These are phyloP conservation scores for Lobophora halterata DNA, from an alignment of 2,888 invertebrate genomes.

Conservation along the genomic window DNA sequence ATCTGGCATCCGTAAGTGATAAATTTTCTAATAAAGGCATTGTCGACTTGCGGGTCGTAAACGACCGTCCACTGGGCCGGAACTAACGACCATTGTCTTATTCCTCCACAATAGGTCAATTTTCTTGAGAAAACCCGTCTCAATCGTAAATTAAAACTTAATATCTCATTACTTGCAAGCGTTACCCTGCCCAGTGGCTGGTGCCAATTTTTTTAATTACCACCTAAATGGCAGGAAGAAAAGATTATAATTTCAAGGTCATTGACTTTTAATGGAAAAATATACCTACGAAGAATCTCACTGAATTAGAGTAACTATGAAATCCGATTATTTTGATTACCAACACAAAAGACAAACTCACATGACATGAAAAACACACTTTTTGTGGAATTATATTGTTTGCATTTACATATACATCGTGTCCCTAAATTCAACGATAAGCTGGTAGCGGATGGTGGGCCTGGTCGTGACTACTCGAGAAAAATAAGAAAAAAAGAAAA, in stretches of 20 bases:
- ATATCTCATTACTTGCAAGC: constrained; percentile 78
- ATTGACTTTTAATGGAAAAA: no score
- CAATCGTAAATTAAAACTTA: constrained; percentile 75
- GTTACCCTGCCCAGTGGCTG: constrained; percentile 38
- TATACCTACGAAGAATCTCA: no score
- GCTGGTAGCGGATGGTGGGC: no score
- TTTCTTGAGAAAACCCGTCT: constrained; percentile 71
- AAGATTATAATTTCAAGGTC: no score
- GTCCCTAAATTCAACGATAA: no score
- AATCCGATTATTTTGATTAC: constrained; percentile 56
- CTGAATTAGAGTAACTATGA: no score
- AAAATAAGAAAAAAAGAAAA: no score
- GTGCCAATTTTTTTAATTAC: constrained; percentile 58
- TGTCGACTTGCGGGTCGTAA: constrained; percentile 58
- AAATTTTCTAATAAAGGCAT: constrained; percentile 73
- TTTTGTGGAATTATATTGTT: no score
- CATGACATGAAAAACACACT: no score
- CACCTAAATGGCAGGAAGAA: no score
- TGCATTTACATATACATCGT: no score
- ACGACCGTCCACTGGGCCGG: constrained; percentile 63
- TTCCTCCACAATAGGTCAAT: constrained; percentile 75
- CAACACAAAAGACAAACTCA: constrained; percentile 9
- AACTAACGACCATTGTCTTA: constrained; percentile 76
- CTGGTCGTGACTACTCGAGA: no score
- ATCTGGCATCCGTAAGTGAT: constrained; percentile 59